Conservation (phyloP, 2,113 vertebrate genomes). For the Chloropsis hardwickii region DNA sequence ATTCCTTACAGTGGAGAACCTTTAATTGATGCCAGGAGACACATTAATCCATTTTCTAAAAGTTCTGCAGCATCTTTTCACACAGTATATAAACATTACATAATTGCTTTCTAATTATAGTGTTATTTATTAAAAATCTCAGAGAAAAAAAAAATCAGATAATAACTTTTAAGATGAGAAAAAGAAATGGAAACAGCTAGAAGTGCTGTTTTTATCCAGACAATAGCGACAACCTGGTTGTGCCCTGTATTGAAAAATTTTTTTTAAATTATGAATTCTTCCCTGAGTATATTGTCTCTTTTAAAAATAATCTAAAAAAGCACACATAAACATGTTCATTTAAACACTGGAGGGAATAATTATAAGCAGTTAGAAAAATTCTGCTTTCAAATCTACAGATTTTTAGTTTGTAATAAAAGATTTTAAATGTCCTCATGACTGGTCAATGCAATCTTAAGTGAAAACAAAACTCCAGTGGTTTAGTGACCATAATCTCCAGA, state of each 20-base stretch:
- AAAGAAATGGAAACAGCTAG: neutral
- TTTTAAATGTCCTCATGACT: constrained; percentile 23
- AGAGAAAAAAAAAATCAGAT: neutral
- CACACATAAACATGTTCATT: constrained; percentile 33
- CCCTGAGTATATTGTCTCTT: neutral
- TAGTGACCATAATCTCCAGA: constrained; percentile 23
- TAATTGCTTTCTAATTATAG: neutral
- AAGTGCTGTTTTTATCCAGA: constrained; percentile 12
- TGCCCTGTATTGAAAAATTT: neutral
- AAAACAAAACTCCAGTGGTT: constrained; percentile 55
- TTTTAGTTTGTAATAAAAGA: constrained; percentile 42
- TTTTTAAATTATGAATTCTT: constrained; percentile 19
- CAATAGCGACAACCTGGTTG: neutral
- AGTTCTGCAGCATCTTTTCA: neutral
- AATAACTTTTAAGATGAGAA: constrained; percentile 7
- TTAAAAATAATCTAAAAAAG: constrained; percentile 40
- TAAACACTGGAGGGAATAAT: constrained; percentile 36
- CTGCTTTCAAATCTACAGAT: constrained; percentile 54
- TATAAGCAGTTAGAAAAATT: constrained; percentile 36
- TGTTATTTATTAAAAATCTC: neutral
- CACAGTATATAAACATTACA: neutral
- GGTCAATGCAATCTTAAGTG: constrained; percentile 22
- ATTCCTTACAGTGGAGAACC: neutral
- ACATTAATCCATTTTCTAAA: neutral
- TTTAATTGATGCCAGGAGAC: neutral